Evolutionary conservation across 2,888 invertebrate species (phyloP), one percentile per base, ranked within the genome.

Genomic region (Charanyca ferruginea): DNA sequence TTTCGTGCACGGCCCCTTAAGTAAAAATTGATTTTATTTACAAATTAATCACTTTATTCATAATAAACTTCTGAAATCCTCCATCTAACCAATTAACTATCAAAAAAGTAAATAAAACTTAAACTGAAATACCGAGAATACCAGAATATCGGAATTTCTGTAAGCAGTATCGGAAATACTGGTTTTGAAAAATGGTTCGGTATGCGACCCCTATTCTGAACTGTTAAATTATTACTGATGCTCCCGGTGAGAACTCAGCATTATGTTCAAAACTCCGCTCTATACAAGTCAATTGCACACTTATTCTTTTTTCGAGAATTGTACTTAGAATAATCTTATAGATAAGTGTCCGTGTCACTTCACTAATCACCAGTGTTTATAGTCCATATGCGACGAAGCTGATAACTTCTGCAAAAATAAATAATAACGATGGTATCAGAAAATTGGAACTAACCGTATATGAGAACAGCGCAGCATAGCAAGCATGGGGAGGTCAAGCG

Each of bases 241-340:
- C 9, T 38, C 16, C 16, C 13, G 9, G 16, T 38, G 16, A 16
- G 5, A 48, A n/a, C 48, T 38, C 38, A 38, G 16, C 38, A 16
- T 47, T 47, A 28, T 47, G 9, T 47, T 38, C 6, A 38, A 61
- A 62, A 61, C 38, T 38, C 61, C 47, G 47, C 61, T 61, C 62
- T 66, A 48, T 41, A 51, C 25, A 67, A 20, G n/a, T 35, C 57
- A 52, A 13, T 55, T 55, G 22, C 38, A 41, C 63, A 71, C 51
- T 45, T 23, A 52, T 22, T 25, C 23, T 49, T 20, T 20, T 64
- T 11, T 35, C 35, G 42, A 64, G 23, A 23, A 38, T 45, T 28
- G 66, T 55, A 54, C 49, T 66, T 42, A 71, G 3, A 64, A 41
- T 55, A 63, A 44, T 38, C 38, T 69, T 65, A 60, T 25, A 57